phyloP scores from a whole-genome alignment of 2,797 vertebrate species.

The Thaleichthys pacificus region DNA sequence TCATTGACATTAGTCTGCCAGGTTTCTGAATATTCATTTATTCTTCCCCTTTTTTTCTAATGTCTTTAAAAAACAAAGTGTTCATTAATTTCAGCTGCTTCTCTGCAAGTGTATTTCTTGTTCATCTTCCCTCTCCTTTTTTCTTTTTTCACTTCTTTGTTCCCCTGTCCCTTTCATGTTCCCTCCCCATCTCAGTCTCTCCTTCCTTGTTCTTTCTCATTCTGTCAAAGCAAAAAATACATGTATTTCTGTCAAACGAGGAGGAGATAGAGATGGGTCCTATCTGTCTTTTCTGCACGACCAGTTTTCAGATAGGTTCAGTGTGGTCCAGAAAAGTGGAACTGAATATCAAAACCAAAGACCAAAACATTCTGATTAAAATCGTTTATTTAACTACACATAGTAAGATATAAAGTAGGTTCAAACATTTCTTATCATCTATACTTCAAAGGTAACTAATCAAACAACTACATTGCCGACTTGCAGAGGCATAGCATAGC shows the following conservation, averaged over 20 bases:
- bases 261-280: background rate
- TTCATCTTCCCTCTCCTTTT: background rate
- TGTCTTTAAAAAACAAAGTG: conserved; percentile 10
- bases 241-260: background rate
- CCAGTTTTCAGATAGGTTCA: background rate
- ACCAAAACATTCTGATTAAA: background rate
- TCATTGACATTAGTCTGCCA: conserved; percentile 32
- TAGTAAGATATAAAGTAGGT: background rate
- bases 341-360: background rate
- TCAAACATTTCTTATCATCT: background rate
- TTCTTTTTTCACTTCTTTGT: background rate
- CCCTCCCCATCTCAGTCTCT: background rate
- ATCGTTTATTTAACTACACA: background rate
- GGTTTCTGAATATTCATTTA: conserved; percentile 52
- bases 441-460: conserved; percentile 1
- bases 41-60: conserved; percentile 30
- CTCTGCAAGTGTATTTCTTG: background rate
- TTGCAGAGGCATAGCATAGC: no score
- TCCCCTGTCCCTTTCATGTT: conserved; percentile 2
- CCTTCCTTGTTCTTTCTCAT: background rate
- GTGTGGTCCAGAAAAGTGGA: background rate
- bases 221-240: background rate
- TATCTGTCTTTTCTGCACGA: background rate
- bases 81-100: conserved; percentile 7
- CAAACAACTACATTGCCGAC: no score